phyloP scores from a whole-genome alignment of 2,888 invertebrate species.

The Hirtodrosophila cameraria region DNA sequence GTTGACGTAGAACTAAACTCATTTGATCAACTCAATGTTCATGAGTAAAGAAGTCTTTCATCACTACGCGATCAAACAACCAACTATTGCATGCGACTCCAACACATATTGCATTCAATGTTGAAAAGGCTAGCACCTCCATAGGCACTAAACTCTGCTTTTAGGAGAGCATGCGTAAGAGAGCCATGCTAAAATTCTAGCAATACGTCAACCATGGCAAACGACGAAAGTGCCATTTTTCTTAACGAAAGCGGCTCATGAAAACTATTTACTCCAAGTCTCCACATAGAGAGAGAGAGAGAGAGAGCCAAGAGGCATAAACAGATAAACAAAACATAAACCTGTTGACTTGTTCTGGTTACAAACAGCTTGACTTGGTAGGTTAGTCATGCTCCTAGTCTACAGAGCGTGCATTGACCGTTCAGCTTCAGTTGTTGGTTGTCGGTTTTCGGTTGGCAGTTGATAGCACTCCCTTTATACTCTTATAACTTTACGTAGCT shows the following conservation, averaged over 20 bases:
- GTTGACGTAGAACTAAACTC: slow-evolving; percentile 84
- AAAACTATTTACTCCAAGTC: slow-evolving; percentile 13
- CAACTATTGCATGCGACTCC: slow-evolving; percentile 37
- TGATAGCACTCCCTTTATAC: slow-evolving; percentile 40
- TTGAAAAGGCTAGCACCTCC: slow-evolving; percentile 2
- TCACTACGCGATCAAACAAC: slow-evolving; percentile 37
- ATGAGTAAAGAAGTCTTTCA: slow-evolving; percentile 83
- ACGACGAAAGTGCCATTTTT: slow-evolving; percentile 50
- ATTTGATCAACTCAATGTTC: slow-evolving; percentile 83
- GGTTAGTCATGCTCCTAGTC: slow-evolving; percentile 44
- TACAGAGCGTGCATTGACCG: slow-evolving; percentile 80
- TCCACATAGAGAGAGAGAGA: slow-evolving; percentile 8
- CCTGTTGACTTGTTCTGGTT: slow-evolving; percentile 49
- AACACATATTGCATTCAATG: slow-evolving; percentile 27
- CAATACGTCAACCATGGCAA: slow-evolving; percentile 51
- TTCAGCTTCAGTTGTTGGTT: slow-evolving; percentile 79
- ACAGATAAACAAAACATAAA: slow-evolving; percentile 51
- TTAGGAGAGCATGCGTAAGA: slow-evolving; percentile 36
- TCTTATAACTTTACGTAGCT: slow-evolving; percentile 14
- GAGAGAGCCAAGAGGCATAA: slow-evolving; percentile 8
- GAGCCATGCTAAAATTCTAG: slow-evolving; percentile 39
- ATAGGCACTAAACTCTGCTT: slow-evolving; percentile 6
- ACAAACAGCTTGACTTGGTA: neutral
- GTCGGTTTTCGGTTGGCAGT: no score
- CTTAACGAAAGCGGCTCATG: slow-evolving; percentile 27